phyloP scores from a whole-genome alignment of 2,888 invertebrate genomes.

The Acronicta aceris region DNA sequence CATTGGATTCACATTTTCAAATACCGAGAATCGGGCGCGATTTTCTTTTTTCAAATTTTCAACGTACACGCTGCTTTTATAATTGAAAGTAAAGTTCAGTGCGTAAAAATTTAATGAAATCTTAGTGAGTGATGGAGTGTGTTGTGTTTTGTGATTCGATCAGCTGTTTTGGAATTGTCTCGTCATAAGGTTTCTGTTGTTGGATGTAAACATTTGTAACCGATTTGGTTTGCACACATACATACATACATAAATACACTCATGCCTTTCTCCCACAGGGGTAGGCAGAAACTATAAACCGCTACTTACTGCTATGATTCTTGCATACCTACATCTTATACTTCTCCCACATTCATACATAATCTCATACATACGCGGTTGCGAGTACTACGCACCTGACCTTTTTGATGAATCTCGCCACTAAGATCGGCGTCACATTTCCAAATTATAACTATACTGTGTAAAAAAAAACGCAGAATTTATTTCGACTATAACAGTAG shows the following conservation, averaged over 20 bases:
- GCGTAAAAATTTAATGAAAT: conserved; percentile 49
- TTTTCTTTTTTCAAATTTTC: conserved; percentile 46
- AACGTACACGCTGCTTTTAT: conserved; percentile 78
- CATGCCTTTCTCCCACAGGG: too few species aligned
- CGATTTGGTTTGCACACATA: conserved; percentile 18
- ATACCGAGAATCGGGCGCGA: conserved; percentile 58
- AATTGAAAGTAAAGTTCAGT: conserved; percentile 72
- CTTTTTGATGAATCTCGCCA: too few species aligned
- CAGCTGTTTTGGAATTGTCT: conserved; percentile 70
- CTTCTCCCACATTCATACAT: too few species aligned
- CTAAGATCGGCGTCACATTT: too few species aligned
- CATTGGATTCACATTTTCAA: conserved; percentile 65
- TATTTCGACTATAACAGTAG: background rate
- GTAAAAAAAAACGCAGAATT: too few species aligned
- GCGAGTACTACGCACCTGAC: too few species aligned
- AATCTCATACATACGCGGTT: too few species aligned
- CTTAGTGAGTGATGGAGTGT: conserved; percentile 61
- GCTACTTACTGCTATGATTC: too few species aligned
- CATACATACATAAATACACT: too few species aligned
- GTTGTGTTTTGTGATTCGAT: conserved; percentile 70
- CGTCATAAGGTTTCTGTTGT: conserved; percentile 70
- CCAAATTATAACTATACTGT: background rate
- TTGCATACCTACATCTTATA: too few species aligned
- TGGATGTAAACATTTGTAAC: conserved; percentile 33
- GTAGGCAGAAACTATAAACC: too few species aligned